Evolutionary conservation across 1,140 invertebrate species (phyloP).

Genomic region (Melanaphis sacchari): DNA sequence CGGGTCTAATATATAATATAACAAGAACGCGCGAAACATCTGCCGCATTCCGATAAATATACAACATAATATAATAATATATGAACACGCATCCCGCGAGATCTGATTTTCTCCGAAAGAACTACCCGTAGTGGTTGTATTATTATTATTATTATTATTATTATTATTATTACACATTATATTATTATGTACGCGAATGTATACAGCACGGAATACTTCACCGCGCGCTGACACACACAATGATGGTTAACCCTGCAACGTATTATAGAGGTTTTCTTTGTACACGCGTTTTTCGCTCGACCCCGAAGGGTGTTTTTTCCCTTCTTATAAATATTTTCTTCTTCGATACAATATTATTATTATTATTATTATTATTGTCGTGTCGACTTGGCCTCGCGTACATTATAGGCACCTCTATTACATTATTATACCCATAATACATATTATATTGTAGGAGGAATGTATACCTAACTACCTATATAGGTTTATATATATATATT

Average conservation of each 20-base stretch:
- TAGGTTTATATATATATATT: background rate
- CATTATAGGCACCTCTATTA: background rate
- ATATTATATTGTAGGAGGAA: background rate
- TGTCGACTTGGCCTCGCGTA: background rate
- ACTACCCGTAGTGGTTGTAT: constrained; percentile 48
- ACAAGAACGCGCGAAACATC: constrained; percentile 36
- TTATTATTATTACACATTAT: background rate
- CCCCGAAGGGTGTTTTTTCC: background rate
- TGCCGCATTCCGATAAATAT: constrained; percentile 38
- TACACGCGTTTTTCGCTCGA: background rate
- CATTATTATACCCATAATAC: background rate
- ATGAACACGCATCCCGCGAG: constrained; percentile 43
- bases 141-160: constrained; percentile 29
- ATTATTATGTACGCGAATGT: constrained; percentile 23
- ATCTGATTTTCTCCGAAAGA: constrained; percentile 53
- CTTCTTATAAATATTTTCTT: background rate
- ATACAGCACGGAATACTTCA: constrained; percentile 51
- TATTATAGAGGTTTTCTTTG: constrained; percentile 38
- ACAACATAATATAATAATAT: background rate
- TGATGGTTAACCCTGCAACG: constrained; percentile 40
- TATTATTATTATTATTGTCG: constrained; percentile 31
- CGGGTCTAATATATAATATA: background rate
- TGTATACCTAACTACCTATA: background rate
- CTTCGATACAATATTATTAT: background rate
- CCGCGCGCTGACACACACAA: constrained; percentile 39